A percentile compares a stretch with the other conserved stretches of the same genome.
phyloP scores from a whole-genome alignment of 1,140 invertebrate genomes.

The Mya arenaria region DNA sequence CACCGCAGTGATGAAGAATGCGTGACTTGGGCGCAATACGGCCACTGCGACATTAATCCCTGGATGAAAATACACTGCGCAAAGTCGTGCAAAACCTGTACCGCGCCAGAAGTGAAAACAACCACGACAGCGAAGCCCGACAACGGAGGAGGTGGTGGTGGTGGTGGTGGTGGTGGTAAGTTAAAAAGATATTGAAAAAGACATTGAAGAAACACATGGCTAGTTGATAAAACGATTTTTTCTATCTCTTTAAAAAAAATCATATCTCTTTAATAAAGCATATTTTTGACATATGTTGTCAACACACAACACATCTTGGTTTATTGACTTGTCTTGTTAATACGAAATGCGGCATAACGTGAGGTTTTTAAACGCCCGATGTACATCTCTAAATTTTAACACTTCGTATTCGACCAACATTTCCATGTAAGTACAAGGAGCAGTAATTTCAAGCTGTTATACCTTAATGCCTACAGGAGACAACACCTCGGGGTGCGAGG shows the following conservation, averaged over 20 bases:
- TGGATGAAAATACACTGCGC: constrained; percentile 51
- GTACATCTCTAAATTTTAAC: too few species aligned
- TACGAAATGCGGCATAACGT: too few species aligned
- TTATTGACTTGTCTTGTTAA: too few species aligned
- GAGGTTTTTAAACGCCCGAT: too few species aligned
- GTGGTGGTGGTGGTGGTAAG: too few species aligned
- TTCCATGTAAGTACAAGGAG: neutral
- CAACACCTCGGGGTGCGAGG: neutral
- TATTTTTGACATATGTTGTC: too few species aligned
- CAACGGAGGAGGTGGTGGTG: neutral
- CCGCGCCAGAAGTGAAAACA: neutral
- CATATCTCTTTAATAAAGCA: too few species aligned
- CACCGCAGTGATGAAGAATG: constrained; percentile 46
- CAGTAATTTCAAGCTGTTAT: neutral
- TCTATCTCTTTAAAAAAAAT: too few species aligned
- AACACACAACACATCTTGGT: too few species aligned
- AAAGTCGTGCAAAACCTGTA: constrained; percentile 29
- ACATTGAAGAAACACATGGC: too few species aligned
- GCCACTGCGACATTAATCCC: constrained; percentile 45
- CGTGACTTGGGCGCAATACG: constrained; percentile 40
- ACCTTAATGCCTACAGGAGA: neutral
- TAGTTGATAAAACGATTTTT: too few species aligned
- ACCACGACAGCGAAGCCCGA: constrained; percentile 7
- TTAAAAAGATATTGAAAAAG: too few species aligned
- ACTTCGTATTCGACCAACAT: neutral